These are phyloP conservation scores for Hydrocynus forskahlii DNA, from an alignment of 2,797 vertebrate genomes.

Conservation along the genomic window DNA sequence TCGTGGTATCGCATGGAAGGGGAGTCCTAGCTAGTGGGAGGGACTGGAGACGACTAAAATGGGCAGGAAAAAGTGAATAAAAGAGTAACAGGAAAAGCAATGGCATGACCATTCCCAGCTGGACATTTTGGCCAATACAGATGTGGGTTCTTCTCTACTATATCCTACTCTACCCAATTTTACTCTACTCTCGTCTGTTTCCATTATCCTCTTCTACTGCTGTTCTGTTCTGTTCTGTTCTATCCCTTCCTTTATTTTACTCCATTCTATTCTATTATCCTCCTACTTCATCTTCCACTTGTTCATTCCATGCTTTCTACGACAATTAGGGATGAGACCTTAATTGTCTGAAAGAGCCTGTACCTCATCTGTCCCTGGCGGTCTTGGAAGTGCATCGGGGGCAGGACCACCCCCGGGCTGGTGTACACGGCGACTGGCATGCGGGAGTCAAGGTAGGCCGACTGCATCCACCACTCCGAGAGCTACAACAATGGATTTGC, in stretches of 20 bases:
- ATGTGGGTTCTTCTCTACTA: too few relatives aligned
- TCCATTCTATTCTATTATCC: too few relatives aligned
- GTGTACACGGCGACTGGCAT: constrained; percentile 93
- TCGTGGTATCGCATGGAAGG: too few relatives aligned
- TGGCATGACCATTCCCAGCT: too few relatives aligned
- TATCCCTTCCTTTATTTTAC: too few relatives aligned
- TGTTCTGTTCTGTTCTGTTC: too few relatives aligned
- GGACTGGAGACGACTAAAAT: too few relatives aligned
- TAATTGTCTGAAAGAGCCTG: not conserved
- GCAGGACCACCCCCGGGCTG: constrained; percentile 90
- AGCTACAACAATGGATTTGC: constrained; percentile 72
- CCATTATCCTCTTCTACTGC: not conserved
- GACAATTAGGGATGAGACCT: not conserved
- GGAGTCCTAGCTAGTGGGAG: too few relatives aligned
- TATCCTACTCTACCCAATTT: not conserved
- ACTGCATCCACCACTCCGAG: constrained; percentile 97
- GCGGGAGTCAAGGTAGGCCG: constrained; percentile 92
- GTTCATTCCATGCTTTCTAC: not conserved
- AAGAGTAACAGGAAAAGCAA: too few relatives aligned
- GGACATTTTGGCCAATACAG: too few relatives aligned
- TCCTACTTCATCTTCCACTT: too few relatives aligned
- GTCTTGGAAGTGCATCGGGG: constrained; percentile 92
- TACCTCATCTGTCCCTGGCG: constrained; percentile 95
- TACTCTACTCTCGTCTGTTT: not conserved
- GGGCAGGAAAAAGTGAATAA: too few relatives aligned